Base-by-base conservation (phyloP, 2,888 invertebrate species). In the Odontocolon sp. region DNA sequence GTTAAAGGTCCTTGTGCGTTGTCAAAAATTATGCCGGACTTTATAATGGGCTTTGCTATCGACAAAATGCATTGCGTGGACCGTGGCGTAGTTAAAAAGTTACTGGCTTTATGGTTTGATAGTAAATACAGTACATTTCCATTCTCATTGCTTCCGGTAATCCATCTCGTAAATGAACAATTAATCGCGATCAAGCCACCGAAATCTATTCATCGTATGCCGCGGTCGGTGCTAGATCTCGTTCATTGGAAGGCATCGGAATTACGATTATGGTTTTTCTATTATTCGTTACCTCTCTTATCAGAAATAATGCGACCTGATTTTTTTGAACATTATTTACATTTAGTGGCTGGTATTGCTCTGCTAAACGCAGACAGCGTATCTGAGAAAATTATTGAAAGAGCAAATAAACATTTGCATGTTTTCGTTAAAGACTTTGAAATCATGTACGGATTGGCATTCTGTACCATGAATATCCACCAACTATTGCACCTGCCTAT, bases 401-500 rank as follows among this genome's bases (percentile, higher is more conserved):
- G 31, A 0, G 40, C 68, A 4, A 45, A 66, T 6, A 33, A 50
- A 8, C 28, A 75, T 18, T 50, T 80, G 2, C 45, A 73, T 36
- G 50, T 63, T 52, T 81, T 77, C 50, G 73, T 81, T 16, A 18
- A 40, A 42, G 36, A 79, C 21, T 81, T 79, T 56, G 57, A 76
- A 68, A 36, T 14, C 21, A 38, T 77, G 16, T 75, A 81, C 26
- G 72, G 71, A 14, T 23, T 77, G 9, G 33, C 66, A 50, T 72
- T 63, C 36, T 74, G 52, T 56, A 63, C 63, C 1, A 75, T 78
- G 36, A 80, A 81, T 26, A 33, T 80, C 9, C 79, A 80, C 38
- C 66, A 73, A 21, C 23, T 79, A 9, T 28, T 76, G n/a, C 80
- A 81, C 61, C 64, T 80, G n/a, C 36, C 76, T n/a, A 45, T 61